phyloP scores from a whole-genome alignment of 2,797 vertebrate genomes.

The Oryzias sinensis region DNA sequence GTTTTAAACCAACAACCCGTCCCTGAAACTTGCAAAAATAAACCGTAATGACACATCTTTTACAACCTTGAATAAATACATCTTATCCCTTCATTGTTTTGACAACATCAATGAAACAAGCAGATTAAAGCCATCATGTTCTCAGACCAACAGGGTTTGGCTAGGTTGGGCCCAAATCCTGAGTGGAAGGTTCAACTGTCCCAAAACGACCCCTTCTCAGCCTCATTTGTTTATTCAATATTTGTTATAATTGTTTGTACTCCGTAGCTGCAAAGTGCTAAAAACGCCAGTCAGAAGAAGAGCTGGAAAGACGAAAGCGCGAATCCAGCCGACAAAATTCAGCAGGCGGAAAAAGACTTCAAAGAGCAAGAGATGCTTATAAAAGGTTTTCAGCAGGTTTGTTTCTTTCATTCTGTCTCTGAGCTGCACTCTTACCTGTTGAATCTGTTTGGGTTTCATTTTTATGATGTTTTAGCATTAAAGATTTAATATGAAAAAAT shows the following conservation, averaged over 20 bases:
- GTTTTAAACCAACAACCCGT: too few species aligned
- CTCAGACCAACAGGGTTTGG: too few species aligned
- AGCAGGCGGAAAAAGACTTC: constrained; percentile 85
- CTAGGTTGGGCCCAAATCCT: too few species aligned
- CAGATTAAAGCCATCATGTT: too few species aligned
- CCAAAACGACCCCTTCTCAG: neutral
- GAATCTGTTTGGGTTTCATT: neutral
- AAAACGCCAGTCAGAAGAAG: constrained; percentile 77
- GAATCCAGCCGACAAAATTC: constrained; percentile 79
- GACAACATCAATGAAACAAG: too few species aligned
- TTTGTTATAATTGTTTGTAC: neutral
- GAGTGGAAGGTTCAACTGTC: too few species aligned
- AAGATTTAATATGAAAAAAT: too few species aligned
- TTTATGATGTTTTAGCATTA: too few species aligned
- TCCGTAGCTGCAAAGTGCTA: constrained; percentile 79
- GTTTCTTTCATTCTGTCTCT: neutral
- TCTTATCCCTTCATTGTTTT: too few species aligned
- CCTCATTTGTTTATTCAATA: neutral
- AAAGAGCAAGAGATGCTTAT: constrained; percentile 89
- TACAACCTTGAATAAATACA: too few species aligned
- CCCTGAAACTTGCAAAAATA: too few species aligned
- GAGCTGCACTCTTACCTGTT: neutral
- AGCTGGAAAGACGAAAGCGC: constrained; percentile 55
- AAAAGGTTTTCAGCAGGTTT: constrained; percentile 92
- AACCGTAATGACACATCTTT: too few species aligned